Evolutionary conservation across 1,140 invertebrate species (phyloP).

Genomic region (Globodera ellingtonae): DNA sequence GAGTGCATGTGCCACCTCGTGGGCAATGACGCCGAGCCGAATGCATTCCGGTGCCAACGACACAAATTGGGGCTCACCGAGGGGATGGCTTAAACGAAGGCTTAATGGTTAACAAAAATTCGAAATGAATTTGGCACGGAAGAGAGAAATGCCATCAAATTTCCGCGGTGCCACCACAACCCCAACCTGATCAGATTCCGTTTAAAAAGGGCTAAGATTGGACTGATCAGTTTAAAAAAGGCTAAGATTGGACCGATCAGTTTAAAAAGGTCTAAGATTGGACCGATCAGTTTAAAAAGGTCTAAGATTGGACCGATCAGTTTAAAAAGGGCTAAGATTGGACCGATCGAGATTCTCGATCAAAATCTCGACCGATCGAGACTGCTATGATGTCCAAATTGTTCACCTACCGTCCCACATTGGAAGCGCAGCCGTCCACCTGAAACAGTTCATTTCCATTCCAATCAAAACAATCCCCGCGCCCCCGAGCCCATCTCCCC

Average conservation of each 20-base stretch:
- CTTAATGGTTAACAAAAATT: no score
- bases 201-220: no score
- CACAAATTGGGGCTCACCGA: slow-evolving; percentile 65
- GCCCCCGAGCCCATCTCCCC: no score
- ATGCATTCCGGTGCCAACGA: slow-evolving; percentile 65
- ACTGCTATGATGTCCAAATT: no score
- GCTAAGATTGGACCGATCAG: no score
- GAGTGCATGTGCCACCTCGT: slow-evolving; percentile 66
- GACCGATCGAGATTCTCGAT: neutral
- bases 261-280: no score
- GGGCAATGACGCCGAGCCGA: slow-evolving; percentile 66
- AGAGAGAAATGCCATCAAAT: neutral
- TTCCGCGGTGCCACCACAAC: no score
- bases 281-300: no score
- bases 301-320: no score
- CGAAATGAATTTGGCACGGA: neutral
- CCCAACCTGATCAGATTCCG: no score
- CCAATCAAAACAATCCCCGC: neutral
- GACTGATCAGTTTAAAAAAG: no score
- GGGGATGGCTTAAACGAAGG: slow-evolving; percentile 51
- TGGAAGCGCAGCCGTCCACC: slow-evolving; percentile 61
- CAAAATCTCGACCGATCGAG: neutral
- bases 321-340: no score
- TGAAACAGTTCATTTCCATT: neutral
- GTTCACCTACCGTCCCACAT: slow-evolving; percentile 45